These are phyloP conservation scores for Eriocheir sinensis DNA, from an alignment of 1,140 invertebrate genomes.

Conservation along the genomic window DNA sequence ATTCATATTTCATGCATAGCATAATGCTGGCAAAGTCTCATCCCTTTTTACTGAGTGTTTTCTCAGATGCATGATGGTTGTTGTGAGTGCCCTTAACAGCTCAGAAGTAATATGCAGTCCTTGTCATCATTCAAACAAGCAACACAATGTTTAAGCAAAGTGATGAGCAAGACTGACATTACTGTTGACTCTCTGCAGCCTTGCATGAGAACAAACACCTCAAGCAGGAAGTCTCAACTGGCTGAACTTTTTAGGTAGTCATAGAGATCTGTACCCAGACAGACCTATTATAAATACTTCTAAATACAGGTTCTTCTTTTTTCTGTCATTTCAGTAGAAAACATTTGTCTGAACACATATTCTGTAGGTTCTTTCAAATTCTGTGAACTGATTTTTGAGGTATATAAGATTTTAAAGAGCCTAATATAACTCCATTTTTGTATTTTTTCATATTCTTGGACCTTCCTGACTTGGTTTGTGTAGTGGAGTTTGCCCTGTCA, in stretches of 20 bases:
- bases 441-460: not conserved
- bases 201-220: not conserved
- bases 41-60: no score
- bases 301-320: not conserved
- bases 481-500: not conserved
- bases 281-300: no score
- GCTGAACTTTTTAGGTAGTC: not conserved
- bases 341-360: not conserved
- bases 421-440: not conserved
- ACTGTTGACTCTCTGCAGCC: not conserved
- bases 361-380: not conserved
- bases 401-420: not conserved
- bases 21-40: no score
- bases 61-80: no score
- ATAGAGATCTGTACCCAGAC: not conserved
- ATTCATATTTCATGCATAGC: no score
- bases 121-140: no score
- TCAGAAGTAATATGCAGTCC: no score
- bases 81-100: no score
- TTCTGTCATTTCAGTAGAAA: conserved; percentile 16
- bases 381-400: not conserved
- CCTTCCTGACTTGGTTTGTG: not conserved
- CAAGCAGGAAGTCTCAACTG: not conserved
- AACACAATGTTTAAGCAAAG: no score
- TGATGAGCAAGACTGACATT: no score